Percentiles rank a stretch among this genome's conserved stretches.
phyloP scores from a whole-genome alignment of 1,140 invertebrate genomes.

The Meteorus sp. region DNA sequence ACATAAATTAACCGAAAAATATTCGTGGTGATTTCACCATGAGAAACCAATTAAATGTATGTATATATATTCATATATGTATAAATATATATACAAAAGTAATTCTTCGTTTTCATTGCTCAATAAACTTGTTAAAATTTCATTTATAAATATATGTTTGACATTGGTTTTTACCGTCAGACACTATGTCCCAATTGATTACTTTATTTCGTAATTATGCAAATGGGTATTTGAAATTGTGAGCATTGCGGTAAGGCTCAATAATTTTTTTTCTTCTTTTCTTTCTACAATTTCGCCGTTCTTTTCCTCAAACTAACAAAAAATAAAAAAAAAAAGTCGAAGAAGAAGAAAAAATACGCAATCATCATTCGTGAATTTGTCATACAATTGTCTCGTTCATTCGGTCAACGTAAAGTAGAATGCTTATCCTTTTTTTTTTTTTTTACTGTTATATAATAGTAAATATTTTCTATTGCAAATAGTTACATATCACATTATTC shows the following conservation, averaged over 20 bases:
- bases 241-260: background rate
- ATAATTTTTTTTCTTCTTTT: background rate
- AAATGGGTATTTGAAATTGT: too few relatives aligned
- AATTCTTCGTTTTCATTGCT: background rate
- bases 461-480: slow-evolving; percentile 50
- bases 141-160: background rate
- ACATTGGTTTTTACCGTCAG: background rate
- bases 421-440: too few relatives aligned
- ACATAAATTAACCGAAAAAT: slow-evolving; percentile 9
- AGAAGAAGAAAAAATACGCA: background rate
- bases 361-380: background rate
- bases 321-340: background rate
- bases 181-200: too few relatives aligned
- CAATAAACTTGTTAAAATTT: background rate
- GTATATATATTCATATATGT: background rate
- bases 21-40: background rate
- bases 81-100: background rate
- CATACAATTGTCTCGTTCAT: slow-evolving; percentile 5
- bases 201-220: too few relatives aligned
- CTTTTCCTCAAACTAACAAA: slow-evolving; percentile 9
- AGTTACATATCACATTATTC: slow-evolving; percentile 51
- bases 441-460: too few relatives aligned
- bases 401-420: slow-evolving; percentile 33
- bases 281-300: slow-evolving; percentile 1
- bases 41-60: background rate